Conservation (phyloP, 2,113 vertebrate species). For the Brachyistius frenatus region DNA sequence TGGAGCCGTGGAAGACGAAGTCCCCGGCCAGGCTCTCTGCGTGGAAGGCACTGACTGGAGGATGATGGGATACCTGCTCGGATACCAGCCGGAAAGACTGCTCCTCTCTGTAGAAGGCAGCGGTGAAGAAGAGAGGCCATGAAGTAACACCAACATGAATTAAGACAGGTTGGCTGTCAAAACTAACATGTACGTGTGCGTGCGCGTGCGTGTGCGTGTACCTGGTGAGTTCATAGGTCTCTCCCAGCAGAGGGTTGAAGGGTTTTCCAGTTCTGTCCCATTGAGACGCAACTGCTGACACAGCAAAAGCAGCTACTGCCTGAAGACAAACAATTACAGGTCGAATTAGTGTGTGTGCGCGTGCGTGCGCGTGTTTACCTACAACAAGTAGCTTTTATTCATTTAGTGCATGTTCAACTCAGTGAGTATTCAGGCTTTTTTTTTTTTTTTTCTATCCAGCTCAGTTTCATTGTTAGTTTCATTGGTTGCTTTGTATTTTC, state of each 20-base stretch:
- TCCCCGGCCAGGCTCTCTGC: slow-evolving; percentile 74
- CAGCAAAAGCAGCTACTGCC: slow-evolving; percentile 79
- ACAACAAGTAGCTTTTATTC: neutral
- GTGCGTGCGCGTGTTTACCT: neutral
- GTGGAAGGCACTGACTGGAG: slow-evolving; percentile 78
- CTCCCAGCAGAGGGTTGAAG: slow-evolving; percentile 79
- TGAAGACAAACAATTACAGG: slow-evolving; percentile 32
- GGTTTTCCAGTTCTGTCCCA: slow-evolving; percentile 82
- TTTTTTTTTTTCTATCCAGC: no score
- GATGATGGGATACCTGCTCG: slow-evolving; percentile 79
- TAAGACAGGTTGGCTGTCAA: neutral
- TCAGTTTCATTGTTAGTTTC: no score
- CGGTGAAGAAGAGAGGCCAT: neutral
- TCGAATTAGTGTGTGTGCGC: neutral
- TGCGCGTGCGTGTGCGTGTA: slow-evolving; percentile 10
- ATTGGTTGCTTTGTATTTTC: no score
- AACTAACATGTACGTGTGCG: neutral
- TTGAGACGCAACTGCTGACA: slow-evolving; percentile 78
- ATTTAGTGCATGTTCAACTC: no score
- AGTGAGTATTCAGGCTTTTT: no score
- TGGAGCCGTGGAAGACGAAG: slow-evolving; percentile 76
- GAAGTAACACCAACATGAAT: neutral
- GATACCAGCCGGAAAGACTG: slow-evolving; percentile 74
- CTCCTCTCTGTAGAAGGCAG: slow-evolving; percentile 59
- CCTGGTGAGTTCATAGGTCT: slow-evolving; percentile 77